These are phyloP conservation scores for Lymantria monacha DNA, from an alignment of 2,888 invertebrate genomes.

Conservation along the genomic window DNA sequence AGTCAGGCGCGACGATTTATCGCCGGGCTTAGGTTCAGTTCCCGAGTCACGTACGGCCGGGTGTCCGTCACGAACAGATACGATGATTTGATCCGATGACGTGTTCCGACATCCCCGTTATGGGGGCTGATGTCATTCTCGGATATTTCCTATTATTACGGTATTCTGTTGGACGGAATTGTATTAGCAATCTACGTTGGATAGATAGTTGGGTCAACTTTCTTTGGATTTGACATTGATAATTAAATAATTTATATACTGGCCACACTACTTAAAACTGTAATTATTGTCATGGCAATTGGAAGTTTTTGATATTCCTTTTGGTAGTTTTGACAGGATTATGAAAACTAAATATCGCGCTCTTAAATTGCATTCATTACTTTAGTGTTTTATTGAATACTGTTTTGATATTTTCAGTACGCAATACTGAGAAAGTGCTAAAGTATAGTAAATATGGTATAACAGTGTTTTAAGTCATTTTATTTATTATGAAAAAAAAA, in stretches of 20 bases:
- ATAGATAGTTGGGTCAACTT: background rate
- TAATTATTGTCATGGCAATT: too few relatives aligned
- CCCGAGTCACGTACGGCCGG: constrained; percentile 71
- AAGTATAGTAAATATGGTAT: too few relatives aligned
- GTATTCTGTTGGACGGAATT: background rate
- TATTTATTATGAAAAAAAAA: too few relatives aligned
- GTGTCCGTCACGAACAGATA: constrained; percentile 70
- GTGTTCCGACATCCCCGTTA: constrained; percentile 37
- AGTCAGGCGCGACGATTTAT: constrained; percentile 65
- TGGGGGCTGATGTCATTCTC: constrained; percentile 7
- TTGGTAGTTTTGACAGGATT: too few relatives aligned
- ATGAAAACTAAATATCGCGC: too few relatives aligned
- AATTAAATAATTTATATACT: background rate
- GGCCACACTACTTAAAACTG: too few relatives aligned
- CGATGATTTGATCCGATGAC: constrained; percentile 74
- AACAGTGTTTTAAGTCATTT: too few relatives aligned
- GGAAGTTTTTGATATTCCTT: too few relatives aligned
- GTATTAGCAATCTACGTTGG: constrained; percentile 4
- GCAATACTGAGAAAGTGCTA: too few relatives aligned
- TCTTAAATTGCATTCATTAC: too few relatives aligned
- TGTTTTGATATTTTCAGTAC: too few relatives aligned
- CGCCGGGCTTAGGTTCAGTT: constrained; percentile 59
- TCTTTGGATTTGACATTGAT: background rate
- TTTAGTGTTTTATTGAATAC: too few relatives aligned
- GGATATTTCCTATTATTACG: constrained; percentile 7